Base-by-base conservation (phyloP, 2,888 invertebrate genomes). In the Phorcus lineatus region DNA sequence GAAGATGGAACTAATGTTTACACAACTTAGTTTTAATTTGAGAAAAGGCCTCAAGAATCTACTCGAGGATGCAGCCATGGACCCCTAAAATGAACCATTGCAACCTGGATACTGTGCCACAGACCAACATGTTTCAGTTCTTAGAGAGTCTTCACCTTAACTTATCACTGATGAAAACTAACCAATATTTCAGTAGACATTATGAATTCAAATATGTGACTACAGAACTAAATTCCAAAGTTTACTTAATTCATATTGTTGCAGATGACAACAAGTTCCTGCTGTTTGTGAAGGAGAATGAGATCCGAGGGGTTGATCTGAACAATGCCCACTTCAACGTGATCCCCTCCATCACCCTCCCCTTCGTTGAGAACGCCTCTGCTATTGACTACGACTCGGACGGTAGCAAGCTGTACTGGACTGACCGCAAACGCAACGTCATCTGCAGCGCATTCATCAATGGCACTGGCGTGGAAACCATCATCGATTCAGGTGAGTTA, bases 281-380 rank as follows among this genome's bases (percentile, higher is more conserved):
- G 84, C 94, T 97, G 85, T 96, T 97, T 90, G 96, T 96, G n/a
- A 89, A 90, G 78, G 89, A 89, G 70, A 89, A 89, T 80, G 91
- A 91, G 80, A 96, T 98, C 86, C 95, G 97, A 77, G 97, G 97
- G 67, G 96, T 97, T 81, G 97, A 97, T 93, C 93, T 96, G 86
- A 94, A 95, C 82, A 95, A 95, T 92, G 96, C 96, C 2, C 95
- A 95, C 91, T 96, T 95, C 92, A 96, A 96, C 91, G 96, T 96
- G 62, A 96, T 97, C 87, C 97, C 97, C 13, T 96, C 97, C 24
- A 95, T 97, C 85, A 95, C 96, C 81, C 94, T 95, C 74, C 95
- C 96, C 52, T 94, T 95, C 93, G 95, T 96, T 13, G 94, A 96
- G 83, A 94, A 95, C 85, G 96, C 96, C 89, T 96, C 95, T 90